Percentiles rank a stretch among this genome's conserved stretches.
phyloP scores from a whole-genome alignment of 2,888 invertebrate genomes.

The Atherix ibis region DNA sequence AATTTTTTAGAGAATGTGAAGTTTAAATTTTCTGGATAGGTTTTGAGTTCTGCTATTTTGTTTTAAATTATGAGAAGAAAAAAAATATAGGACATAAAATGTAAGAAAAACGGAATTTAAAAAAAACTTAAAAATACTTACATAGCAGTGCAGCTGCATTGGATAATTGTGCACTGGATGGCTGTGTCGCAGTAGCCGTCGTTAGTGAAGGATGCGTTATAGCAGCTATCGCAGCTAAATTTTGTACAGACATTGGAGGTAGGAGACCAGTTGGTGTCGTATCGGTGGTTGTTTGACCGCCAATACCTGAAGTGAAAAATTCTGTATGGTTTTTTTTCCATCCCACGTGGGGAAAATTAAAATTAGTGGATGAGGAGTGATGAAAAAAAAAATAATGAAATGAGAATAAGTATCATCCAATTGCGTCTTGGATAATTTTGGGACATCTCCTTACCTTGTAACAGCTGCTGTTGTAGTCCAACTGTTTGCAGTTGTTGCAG shows the following conservation, averaged over 20 bases:
- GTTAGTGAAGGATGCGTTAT: conserved; percentile 35
- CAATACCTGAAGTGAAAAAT: conserved; percentile 18
- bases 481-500: conserved; percentile 51
- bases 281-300: conserved; percentile 26
- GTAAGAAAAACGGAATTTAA: too few relatives aligned
- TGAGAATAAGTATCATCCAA: background rate
- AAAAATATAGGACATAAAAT: too few relatives aligned
- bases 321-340: too few relatives aligned
- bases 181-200: conserved; percentile 17
- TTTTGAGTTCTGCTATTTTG: too few relatives aligned
- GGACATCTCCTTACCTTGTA: conserved; percentile 46
- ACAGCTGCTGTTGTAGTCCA: conserved; percentile 44
- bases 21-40: too few relatives aligned
- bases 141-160: conserved; percentile 32
- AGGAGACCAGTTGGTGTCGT: conserved; percentile 35
- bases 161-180: conserved; percentile 28
- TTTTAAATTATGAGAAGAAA: too few relatives aligned
- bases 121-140: too few relatives aligned
- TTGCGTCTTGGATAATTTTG: too few relatives aligned
- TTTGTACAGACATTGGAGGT: conserved; percentile 79
- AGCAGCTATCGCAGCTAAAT: conserved; percentile 70
- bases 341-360: too few relatives aligned
- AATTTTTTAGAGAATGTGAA: too few relatives aligned
- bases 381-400: background rate
- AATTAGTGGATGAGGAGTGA: too few relatives aligned